Conservation (phyloP, 2,888 invertebrate species). For the Blastobasis lacticolella region DNA sequence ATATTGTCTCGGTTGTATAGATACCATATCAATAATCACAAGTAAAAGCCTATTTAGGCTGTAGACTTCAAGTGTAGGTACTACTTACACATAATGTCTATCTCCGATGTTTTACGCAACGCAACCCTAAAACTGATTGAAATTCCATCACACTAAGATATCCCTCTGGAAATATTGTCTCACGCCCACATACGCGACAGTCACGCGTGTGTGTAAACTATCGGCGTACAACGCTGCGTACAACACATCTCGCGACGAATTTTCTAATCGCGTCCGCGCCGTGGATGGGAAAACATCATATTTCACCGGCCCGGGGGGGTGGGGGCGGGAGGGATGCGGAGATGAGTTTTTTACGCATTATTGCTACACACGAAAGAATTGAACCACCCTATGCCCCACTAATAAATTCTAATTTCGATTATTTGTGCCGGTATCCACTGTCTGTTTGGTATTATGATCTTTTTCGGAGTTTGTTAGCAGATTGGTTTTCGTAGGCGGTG, state of each 20-base stretch:
- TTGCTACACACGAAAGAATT: slow-evolving; percentile 63
- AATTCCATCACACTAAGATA: too few species aligned
- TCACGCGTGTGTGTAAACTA: slow-evolving; percentile 32
- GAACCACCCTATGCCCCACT: slow-evolving; percentile 49
- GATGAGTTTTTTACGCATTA: slow-evolving; percentile 74
- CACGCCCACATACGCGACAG: too few species aligned
- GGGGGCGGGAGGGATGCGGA: slow-evolving; percentile 41
- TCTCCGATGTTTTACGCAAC: too few species aligned
- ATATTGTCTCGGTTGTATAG: too few species aligned
- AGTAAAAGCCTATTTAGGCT: too few species aligned
- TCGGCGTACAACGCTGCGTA: slow-evolving; percentile 25
- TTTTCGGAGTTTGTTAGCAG: too few species aligned
- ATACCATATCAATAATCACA: too few species aligned
- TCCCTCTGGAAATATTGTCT: too few species aligned
- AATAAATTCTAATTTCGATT: slow-evolving; percentile 67
- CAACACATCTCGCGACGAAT: slow-evolving; percentile 48
- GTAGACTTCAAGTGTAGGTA: too few species aligned
- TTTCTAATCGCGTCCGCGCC: slow-evolving; percentile 69
- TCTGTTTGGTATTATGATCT: background rate
- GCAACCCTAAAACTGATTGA: too few species aligned
- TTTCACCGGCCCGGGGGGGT: slow-evolving; percentile 56
- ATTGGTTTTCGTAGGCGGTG: too few species aligned
- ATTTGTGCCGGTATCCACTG: slow-evolving; percentile 33
- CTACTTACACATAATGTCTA: too few species aligned
- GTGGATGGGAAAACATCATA: slow-evolving; percentile 68